Percentiles rank a stretch among this genome's conserved stretches.
Conservation (phyloP, 2,888 invertebrate genomes). For the Polydesmus complanatus region DNA sequence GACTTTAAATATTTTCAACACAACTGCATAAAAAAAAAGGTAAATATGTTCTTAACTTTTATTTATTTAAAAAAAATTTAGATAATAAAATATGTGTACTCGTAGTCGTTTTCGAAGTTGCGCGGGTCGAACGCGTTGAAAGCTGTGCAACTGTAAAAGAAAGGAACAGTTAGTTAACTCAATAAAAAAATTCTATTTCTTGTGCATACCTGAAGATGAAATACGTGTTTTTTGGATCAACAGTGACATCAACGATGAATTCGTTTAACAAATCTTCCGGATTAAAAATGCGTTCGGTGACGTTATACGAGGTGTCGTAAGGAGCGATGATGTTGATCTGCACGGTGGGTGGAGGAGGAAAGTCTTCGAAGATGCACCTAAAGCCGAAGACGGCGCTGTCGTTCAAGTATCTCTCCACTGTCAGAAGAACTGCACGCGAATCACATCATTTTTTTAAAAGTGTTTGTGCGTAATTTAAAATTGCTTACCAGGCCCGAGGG, state of each 20-base stretch:
- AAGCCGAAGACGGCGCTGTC: neutral
- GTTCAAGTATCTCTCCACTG: neutral
- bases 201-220: neutral
- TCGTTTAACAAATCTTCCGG: neutral
- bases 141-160: neutral
- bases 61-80: too few species aligned
- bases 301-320: neutral
- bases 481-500: neutral
- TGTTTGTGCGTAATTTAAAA: neutral
- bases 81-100: too few species aligned
- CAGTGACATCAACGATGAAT: neutral
- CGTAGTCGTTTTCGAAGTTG: too few species aligned
- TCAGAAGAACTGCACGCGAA: neutral
- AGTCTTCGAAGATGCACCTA: neutral
- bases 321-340: neutral
- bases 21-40: too few species aligned
- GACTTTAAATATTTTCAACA: too few species aligned
- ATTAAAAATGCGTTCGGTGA: neutral
- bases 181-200: neutral
- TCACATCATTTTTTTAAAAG: neutral
- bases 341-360: neutral
- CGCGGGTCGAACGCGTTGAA: neutral
- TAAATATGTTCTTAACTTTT: too few species aligned
- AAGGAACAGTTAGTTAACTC: neutral
- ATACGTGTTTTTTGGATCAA: neutral